These are phyloP conservation scores for Anthonomus grandis DNA, from an alignment of 1,140 invertebrate genomes.

Conservation along the genomic window DNA sequence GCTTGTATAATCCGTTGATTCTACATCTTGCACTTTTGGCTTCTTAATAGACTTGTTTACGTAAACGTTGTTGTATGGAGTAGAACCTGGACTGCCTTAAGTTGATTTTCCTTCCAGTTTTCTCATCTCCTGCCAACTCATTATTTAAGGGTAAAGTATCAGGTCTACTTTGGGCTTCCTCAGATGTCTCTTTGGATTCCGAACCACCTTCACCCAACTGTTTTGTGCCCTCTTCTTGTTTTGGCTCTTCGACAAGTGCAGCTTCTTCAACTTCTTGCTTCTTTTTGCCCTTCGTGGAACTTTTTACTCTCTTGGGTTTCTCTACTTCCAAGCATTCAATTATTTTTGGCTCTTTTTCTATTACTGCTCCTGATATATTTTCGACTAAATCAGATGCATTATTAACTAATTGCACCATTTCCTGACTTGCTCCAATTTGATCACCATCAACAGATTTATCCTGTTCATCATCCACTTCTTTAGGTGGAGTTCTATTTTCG, in stretches of 20 bases:
- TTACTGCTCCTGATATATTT: not conserved
- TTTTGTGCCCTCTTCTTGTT: not conserved
- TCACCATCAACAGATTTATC: not conserved
- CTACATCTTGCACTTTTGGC: slow-evolving; percentile 17
- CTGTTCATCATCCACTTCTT: not conserved
- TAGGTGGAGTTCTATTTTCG: not conserved
- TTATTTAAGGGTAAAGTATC: slow-evolving; percentile 27
- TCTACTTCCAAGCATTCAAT: slow-evolving; percentile 6
- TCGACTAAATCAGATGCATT: not conserved
- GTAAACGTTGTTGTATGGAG: slow-evolving; percentile 45
- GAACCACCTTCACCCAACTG: not conserved
- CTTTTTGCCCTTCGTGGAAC: not conserved
- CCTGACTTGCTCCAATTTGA: not conserved
- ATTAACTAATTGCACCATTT: not conserved
- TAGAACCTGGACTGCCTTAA: slow-evolving; percentile 45
- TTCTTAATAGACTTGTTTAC: slow-evolving; percentile 34
- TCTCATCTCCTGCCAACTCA: slow-evolving; percentile 9
- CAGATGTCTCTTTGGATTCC: too few relatives aligned
- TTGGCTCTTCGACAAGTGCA: not conserved
- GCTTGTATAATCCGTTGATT: slow-evolving; percentile 15
- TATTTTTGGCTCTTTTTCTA: not conserved
- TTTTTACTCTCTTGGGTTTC: slow-evolving; percentile 10
- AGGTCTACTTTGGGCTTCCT: slow-evolving; percentile 23
- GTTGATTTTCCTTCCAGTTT: slow-evolving; percentile 25
- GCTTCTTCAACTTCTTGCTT: not conserved